Percentiles rank a stretch among this genome's conserved stretches.
These are phyloP conservation scores for Cherax quadricarinatus DNA, from an alignment of 1,140 invertebrate species.

Conservation along the genomic window DNA sequence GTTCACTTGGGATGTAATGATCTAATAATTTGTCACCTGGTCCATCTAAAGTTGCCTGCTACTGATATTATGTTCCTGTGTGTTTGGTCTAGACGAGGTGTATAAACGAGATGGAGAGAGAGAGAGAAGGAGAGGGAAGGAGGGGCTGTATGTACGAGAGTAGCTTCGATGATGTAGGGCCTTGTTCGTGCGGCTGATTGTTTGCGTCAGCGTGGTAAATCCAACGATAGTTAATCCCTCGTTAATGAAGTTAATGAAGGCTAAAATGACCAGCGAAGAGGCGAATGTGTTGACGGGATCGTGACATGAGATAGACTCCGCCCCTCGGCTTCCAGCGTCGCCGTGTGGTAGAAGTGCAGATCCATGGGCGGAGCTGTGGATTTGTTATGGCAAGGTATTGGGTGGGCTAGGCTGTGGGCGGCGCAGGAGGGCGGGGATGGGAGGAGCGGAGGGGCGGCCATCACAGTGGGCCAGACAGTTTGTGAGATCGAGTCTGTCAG, in stretches of 20 bases:
- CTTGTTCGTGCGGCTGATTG: conserved; percentile 6
- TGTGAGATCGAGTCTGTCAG: conserved; percentile 21
- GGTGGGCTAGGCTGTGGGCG: not conserved
- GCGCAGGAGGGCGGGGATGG: conserved; percentile 7
- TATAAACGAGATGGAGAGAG: not conserved
- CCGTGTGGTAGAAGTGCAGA: conserved; percentile 18
- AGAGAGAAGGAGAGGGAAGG: too few species aligned
- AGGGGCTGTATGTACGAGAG: not conserved
- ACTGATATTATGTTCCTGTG: not conserved
- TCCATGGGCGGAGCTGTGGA: not conserved
- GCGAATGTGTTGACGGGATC: conserved; percentile 42
- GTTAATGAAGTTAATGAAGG: conserved; percentile 63
- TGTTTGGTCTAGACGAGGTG: not conserved
- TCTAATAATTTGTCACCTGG: conserved; percentile 67
- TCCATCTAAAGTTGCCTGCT: conserved; percentile 15
- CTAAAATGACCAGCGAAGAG: conserved; percentile 60
- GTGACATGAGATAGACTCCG: conserved; percentile 17
- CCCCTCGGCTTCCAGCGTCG: conserved; percentile 2
- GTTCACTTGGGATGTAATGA: conserved; percentile 65
- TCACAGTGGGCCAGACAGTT: conserved; percentile 35
- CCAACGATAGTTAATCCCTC: conserved; percentile 56
- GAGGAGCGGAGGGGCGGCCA: conserved; percentile 48
- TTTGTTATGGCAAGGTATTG: not conserved
- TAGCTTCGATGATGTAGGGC: not conserved
- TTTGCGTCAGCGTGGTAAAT: conserved; percentile 26